phyloP scores from a whole-genome alignment of 2,888 invertebrate species.

The Clusia tigrina region DNA sequence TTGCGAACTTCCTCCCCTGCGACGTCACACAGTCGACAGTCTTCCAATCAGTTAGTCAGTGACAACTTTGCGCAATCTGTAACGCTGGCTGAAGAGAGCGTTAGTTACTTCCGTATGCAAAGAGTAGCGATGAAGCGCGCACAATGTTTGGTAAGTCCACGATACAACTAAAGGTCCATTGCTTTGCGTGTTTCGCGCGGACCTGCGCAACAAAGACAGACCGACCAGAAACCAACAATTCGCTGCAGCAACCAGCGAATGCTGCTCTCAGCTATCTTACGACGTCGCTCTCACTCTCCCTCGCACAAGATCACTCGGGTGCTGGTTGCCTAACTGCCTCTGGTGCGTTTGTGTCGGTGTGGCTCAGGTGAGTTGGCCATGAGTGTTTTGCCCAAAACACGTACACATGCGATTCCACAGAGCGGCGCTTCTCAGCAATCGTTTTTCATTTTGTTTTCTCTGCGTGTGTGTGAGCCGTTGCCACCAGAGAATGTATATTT shows the following conservation, averaged over 20 bases:
- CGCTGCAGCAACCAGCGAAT: conserved; percentile 28
- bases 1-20: too few relatives aligned
- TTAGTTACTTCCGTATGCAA: conserved; percentile 13
- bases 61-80: not conserved
- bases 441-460: too few relatives aligned
- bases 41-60: not conserved
- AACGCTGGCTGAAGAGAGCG: not conserved
- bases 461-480: too few relatives aligned
- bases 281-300: conserved; percentile 15
- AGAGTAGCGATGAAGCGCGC: conserved; percentile 53
- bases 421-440: too few relatives aligned
- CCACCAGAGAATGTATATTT: too few relatives aligned
- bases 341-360: conserved; percentile 3
- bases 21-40: not conserved
- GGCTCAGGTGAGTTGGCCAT: conserved; percentile 21
- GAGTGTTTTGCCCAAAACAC: too few relatives aligned
- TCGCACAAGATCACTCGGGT: too few relatives aligned
- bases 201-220: conserved; percentile 49
- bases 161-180: conserved; percentile 65
- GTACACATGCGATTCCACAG: not conserved
- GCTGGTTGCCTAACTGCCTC: too few relatives aligned
- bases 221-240: too few relatives aligned
- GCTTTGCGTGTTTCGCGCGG: conserved; percentile 64
- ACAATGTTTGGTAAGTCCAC: conserved; percentile 66
- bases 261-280: conserved; percentile 31